Conservation (phyloP, 2,888 invertebrate genomes). For the Chrysina gloriosa region DNA sequence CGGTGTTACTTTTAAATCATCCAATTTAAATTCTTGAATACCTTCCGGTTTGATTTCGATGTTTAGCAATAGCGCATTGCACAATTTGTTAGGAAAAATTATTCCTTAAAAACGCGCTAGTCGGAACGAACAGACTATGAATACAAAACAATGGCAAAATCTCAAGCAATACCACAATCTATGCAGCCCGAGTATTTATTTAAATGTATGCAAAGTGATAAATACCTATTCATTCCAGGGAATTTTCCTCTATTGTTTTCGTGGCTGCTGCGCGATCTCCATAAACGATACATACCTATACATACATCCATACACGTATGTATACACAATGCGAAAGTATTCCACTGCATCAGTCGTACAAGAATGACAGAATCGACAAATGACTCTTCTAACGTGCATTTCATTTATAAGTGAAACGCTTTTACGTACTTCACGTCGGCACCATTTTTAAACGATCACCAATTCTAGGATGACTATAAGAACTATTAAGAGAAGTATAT, state of each 20-base stretch:
- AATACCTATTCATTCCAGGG: constrained; percentile 35
- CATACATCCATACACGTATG: constrained; percentile 14
- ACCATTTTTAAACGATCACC: constrained; percentile 9
- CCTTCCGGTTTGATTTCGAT: no score
- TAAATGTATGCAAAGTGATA: constrained; percentile 36
- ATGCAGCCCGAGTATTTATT: constrained; percentile 21
- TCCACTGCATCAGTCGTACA: constrained; percentile 16
- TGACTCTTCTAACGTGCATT: constrained; percentile 21
- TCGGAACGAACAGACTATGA: constrained; percentile 5
- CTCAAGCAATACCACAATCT: constrained; percentile 14
- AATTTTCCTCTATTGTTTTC: constrained; percentile 36
- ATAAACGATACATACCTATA: constrained; percentile 21
- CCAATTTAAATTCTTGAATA: no score
- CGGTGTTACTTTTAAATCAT: no score
- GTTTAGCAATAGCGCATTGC: no score
- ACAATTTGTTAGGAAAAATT: background rate
- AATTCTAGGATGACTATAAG: background rate
- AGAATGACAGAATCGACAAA: constrained; percentile 29
- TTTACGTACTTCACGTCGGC: background rate
- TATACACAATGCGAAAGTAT: constrained; percentile 29
- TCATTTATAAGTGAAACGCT: constrained; percentile 28
- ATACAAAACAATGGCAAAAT: constrained; percentile 31
- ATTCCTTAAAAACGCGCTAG: background rate
- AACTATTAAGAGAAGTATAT: constrained; percentile 6
- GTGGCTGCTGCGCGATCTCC: constrained; percentile 30